Evolutionary conservation across 2,888 invertebrate genomes (phyloP).

Genomic region (Sympetrum striolatum): DNA sequence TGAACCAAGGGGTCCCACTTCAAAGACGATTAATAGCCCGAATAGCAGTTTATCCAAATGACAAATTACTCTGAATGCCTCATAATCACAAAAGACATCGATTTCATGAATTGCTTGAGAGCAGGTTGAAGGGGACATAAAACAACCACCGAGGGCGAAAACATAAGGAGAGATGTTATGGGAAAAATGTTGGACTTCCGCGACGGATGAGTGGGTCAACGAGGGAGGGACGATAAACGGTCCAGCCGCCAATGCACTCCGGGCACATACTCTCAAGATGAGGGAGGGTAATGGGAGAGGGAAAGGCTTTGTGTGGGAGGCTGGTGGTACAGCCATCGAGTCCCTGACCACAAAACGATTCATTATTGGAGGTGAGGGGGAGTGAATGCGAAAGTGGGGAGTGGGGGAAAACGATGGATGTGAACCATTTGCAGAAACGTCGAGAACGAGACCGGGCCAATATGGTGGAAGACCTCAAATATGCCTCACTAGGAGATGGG

Average conservation of each 20-base stretch:
- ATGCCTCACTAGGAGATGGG: not conserved
- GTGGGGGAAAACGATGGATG: not conserved
- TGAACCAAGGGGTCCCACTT: no score
- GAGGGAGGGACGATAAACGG: not conserved
- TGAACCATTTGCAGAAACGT: not conserved
- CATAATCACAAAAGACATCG: no score
- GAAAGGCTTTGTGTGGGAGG: not conserved
- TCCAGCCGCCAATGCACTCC: not conserved
- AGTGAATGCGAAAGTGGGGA: not conserved
- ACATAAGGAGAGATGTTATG: not conserved
- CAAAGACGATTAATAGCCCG: no score
- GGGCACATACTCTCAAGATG: not conserved
- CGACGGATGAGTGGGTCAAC: not conserved
- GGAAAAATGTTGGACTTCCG: not conserved
- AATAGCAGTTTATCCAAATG: no score
- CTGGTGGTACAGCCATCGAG: not conserved
- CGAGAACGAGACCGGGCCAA: not conserved
- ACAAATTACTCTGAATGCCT: no score
- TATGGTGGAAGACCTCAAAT: not conserved
- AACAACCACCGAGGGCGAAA: not conserved
- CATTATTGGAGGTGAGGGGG: not conserved
- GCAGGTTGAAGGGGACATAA: no score
- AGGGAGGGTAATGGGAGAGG: not conserved
- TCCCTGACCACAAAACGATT: constrained; percentile 30
- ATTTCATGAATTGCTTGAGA: no score